Evolutionary conservation across 2,797 vertebrate genomes (phyloP).

Genomic region (Helarctos malayanus): DNA sequence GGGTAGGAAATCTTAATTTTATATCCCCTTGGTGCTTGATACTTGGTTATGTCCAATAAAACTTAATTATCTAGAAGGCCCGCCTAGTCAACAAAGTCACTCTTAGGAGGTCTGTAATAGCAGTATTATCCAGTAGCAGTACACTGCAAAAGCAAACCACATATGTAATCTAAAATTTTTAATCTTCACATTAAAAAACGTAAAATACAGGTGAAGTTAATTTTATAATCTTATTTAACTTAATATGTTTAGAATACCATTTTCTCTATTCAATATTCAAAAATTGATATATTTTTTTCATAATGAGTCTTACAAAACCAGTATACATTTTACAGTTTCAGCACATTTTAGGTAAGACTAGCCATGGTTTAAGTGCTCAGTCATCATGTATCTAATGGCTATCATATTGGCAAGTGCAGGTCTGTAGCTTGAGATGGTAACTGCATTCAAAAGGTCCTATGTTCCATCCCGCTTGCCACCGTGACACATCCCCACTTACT

Average conservation of each 20-base stretch:
- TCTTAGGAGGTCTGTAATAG: background rate
- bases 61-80: background rate
- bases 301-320: background rate
- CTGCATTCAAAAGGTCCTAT: background rate
- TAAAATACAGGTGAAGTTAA: background rate
- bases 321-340: background rate
- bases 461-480: background rate
- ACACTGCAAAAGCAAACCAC: background rate
- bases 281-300: background rate
- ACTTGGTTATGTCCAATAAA: background rate
- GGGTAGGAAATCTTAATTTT: background rate
- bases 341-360: background rate
- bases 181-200: background rate
- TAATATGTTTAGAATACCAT: background rate
- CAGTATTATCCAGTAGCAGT: background rate
- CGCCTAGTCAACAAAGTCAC: background rate
- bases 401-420: background rate
- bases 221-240: background rate
- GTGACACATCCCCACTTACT: background rate
- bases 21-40: background rate
- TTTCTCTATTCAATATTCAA: background rate
- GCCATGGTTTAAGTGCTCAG: background rate
- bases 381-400: background rate
- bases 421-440: background rate
- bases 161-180: background rate